Percentiles rank a stretch among this genome's conserved stretches.
phyloP scores from a whole-genome alignment of 2,888 invertebrate genomes.

The Zeuzera pyrina region DNA sequence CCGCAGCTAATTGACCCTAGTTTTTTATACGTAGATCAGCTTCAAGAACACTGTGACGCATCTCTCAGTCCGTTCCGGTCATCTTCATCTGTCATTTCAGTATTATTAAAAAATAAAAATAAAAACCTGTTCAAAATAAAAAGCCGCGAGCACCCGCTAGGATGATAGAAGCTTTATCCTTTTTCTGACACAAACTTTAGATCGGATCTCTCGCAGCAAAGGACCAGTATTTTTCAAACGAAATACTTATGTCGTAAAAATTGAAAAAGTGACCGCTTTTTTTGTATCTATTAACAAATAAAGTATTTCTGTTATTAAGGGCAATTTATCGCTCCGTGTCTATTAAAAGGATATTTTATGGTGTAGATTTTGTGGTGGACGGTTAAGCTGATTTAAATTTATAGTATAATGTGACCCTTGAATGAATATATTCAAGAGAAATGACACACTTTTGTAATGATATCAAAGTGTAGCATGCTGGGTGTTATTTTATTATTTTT shows the following conservation, averaged over 20 bases:
- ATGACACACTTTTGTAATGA: not conserved
- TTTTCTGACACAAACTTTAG: slow-evolving; percentile 61
- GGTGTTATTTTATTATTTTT: not conserved
- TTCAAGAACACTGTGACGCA: slow-evolving; percentile 35
- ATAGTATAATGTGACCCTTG: slow-evolving; percentile 32
- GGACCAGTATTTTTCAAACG: slow-evolving; percentile 44
- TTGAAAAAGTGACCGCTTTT: slow-evolving; percentile 56
- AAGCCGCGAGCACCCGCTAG: slow-evolving; percentile 50
- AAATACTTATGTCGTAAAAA: slow-evolving; percentile 56
- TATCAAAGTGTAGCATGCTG: not conserved
- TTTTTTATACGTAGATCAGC: slow-evolving; percentile 19
- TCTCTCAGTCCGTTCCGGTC: slow-evolving; percentile 30
- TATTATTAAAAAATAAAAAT: slow-evolving; percentile 52
- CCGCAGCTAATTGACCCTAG: slow-evolving; percentile 21
- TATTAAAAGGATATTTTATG: slow-evolving; percentile 62
- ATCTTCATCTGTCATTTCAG: slow-evolving; percentile 62
- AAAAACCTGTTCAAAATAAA: slow-evolving; percentile 25
- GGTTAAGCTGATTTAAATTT: slow-evolving; percentile 32
- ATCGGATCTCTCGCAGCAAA: slow-evolving; percentile 57
- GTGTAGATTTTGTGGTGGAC: slow-evolving; percentile 50
- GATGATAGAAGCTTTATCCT: slow-evolving; percentile 54
- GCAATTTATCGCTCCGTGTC: slow-evolving; percentile 56
- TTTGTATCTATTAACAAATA: slow-evolving; percentile 43
- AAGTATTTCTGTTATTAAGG: slow-evolving; percentile 65
- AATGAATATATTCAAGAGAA: slow-evolving; percentile 33